phyloP scores from a whole-genome alignment of 2,888 invertebrate genomes.

The Tuta absoluta region DNA sequence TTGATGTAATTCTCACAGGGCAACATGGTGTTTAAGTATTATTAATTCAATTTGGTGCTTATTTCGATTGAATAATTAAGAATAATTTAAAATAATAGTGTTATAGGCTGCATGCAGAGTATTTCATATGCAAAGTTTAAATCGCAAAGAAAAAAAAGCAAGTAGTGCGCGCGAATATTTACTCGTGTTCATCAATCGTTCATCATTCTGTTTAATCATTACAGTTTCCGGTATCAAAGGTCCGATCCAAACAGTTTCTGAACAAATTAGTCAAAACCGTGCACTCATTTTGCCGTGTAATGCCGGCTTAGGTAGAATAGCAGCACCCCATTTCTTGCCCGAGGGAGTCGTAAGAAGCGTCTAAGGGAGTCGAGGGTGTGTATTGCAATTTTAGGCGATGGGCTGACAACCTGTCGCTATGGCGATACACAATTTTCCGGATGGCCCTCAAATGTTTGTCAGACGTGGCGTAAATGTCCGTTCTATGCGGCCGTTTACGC shows the following conservation, averaged over 20 bases:
- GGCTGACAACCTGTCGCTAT: too few species aligned
- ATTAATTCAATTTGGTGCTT: too few species aligned
- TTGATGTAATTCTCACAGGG: conserved; percentile 4
- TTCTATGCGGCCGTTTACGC: too few species aligned
- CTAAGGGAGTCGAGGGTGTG: too few species aligned
- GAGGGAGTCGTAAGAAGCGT: too few species aligned
- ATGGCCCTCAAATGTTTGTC: too few species aligned
- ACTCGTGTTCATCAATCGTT: conserved; percentile 7
- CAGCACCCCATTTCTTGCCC: too few species aligned
- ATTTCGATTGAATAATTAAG: too few species aligned
- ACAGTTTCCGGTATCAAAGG: conserved; percentile 1
- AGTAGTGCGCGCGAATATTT: neutral
- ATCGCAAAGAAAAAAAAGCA: neutral
- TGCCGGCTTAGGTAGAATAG: too few species aligned
- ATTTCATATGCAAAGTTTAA: conserved; percentile 1
- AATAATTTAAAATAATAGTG: neutral
- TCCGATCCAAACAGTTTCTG: conserved; percentile 11
- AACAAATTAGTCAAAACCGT: neutral
- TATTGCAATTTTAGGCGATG: too few species aligned
- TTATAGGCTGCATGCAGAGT: neutral
- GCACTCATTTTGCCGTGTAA: conserved; percentile 7
- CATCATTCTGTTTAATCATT: conserved; percentile 11
- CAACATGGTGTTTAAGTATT: neutral
- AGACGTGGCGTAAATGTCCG: too few species aligned
- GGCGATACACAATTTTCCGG: too few species aligned